Evolutionary conservation across 2,888 invertebrate species (phyloP).

Genomic region (Muscina levida): DNA sequence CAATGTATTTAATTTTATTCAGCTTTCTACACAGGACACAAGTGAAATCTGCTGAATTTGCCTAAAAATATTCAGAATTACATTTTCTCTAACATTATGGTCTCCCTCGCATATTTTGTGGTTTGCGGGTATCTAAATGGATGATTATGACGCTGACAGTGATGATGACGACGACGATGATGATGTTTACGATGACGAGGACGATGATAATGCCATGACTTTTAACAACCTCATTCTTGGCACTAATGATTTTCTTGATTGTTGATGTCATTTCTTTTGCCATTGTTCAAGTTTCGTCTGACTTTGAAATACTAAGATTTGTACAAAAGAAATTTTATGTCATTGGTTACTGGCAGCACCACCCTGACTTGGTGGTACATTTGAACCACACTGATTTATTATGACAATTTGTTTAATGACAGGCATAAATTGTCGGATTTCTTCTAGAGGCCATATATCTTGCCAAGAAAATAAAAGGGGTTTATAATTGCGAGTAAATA

Average conservation of each 20-base stretch:
- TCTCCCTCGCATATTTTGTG: not conserved
- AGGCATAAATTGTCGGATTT: conserved; percentile 62
- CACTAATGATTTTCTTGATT: conserved; percentile 61
- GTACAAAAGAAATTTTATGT: too few relatives aligned
- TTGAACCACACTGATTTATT: conserved; percentile 58
- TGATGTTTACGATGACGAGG: not conserved
- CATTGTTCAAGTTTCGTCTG: conserved; percentile 30
- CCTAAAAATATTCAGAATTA: conserved; percentile 5
- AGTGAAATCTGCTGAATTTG: not conserved
- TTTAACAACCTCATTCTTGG: conserved; percentile 57
- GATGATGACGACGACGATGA: conserved; percentile 30
- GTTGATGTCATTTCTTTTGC: conserved; percentile 48
- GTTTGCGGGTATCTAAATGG: not conserved
- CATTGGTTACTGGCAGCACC: too few relatives aligned
- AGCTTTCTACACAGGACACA: too few relatives aligned
- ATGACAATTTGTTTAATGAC: conserved; percentile 66
- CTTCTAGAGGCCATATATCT: not conserved
- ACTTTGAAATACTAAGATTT: conserved; percentile 43
- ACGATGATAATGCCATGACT: conserved; percentile 51
- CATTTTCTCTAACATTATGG: conserved; percentile 10
- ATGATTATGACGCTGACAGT: conserved; percentile 17
- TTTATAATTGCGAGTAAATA: conserved; percentile 7
- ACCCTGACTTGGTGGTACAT: too few relatives aligned
- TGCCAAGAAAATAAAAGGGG: conserved; percentile 10
- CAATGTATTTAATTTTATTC: too few relatives aligned